Conservation (phyloP, 2,113 vertebrate genomes). For the Alethe castanea region DNA sequence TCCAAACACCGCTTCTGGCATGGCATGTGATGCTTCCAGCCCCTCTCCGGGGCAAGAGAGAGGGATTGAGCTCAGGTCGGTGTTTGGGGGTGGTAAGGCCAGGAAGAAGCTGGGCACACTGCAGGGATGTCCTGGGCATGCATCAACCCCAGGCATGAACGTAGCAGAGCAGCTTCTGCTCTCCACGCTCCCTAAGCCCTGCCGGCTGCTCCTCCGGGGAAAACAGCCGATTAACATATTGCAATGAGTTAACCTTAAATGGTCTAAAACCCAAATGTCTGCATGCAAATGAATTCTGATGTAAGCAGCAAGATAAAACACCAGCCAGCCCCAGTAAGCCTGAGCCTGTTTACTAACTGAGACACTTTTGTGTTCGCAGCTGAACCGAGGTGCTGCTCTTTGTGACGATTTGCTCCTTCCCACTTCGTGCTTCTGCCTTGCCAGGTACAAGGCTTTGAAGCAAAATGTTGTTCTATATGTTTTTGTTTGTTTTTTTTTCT, state of each 20-base stretch:
- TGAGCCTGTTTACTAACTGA: not conserved
- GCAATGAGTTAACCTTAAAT: slow-evolving; percentile 54
- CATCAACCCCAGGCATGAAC: not conserved
- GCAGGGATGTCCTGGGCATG: not conserved
- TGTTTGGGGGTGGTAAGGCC: fast-evolving
- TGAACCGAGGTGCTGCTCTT: not conserved
- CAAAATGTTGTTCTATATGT: not conserved
- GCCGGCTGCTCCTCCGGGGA: not conserved
- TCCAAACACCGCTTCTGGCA: not conserved
- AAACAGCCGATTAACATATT: not conserved
- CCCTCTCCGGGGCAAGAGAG: fast-evolving
- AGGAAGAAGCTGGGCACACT: not conserved
- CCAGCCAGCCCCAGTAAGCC: not conserved
- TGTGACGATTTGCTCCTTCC: fast-evolving
- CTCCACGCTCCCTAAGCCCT: not conserved
- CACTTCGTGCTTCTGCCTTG: not conserved
- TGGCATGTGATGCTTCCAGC: not conserved
- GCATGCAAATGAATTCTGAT: slow-evolving; percentile 1
- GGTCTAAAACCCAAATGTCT: slow-evolving; percentile 23
- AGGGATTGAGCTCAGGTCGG: not conserved
- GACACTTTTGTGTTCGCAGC: not conserved
- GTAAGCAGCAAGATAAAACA: not conserved
- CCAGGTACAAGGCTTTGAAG: not conserved
- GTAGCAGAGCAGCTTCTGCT: not conserved
- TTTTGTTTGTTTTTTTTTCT: too few species aligned